phyloP scores from a whole-genome alignment of 2,797 vertebrate genomes.

The Rhyacichthys aspro region DNA sequence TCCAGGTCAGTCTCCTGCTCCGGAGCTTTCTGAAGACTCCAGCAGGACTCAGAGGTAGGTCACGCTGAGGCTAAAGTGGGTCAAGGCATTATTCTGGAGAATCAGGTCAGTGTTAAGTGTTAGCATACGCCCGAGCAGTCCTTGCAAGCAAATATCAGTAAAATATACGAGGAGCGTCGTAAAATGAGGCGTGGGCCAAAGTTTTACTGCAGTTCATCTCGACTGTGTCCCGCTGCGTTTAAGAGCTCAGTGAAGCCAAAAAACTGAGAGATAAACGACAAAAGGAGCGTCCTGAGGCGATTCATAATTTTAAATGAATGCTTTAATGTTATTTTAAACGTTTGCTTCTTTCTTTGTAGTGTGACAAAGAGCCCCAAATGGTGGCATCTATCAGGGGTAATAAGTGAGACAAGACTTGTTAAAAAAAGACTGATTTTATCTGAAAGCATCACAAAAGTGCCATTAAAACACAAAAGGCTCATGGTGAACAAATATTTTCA shows the following conservation, averaged over 20 bases:
- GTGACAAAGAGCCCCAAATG: no score
- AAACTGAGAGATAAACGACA: not conserved
- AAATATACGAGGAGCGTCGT: not conserved
- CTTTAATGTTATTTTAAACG: no score
- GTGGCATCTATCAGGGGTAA: no score
- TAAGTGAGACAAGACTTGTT: no score
- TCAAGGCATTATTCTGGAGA: constrained; percentile 18
- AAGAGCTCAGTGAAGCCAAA: not conserved
- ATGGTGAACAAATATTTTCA: no score
- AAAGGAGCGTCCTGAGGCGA: no score
- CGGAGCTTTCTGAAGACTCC: constrained; percentile 31
- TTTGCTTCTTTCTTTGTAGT: no score
- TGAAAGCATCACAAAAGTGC: no score
- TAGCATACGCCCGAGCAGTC: not conserved
- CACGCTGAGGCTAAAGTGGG: constrained; percentile 27
- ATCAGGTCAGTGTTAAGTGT: constrained; percentile 1
- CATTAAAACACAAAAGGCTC: no score
- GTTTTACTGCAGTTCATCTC: not conserved
- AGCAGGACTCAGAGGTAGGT: constrained; percentile 18
- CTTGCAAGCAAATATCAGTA: constrained; percentile 5
- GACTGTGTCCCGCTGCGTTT: not conserved
- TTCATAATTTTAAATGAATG: no score
- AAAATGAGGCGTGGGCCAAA: not conserved
- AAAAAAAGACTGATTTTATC: no score
- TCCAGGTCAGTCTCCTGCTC: constrained; percentile 15